phyloP scores from a whole-genome alignment of 2,797 vertebrate species.

The Eremophila alpestris region DNA sequence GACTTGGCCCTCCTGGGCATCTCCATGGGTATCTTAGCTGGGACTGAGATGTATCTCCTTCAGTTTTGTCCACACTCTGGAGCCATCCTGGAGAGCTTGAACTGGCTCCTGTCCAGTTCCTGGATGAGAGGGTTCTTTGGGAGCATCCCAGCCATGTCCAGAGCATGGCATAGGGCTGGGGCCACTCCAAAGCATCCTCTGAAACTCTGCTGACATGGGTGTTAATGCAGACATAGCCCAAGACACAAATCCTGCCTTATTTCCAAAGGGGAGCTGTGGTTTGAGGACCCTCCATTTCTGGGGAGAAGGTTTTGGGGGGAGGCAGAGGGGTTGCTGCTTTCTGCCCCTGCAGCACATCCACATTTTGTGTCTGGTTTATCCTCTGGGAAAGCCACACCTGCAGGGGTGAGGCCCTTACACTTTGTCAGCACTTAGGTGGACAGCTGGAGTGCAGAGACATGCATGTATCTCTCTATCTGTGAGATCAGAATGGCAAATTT shows the following conservation, averaged over 20 bases:
- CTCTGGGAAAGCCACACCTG: not conserved
- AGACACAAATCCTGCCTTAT: not conserved
- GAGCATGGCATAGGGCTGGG: not conserved
- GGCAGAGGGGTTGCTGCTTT: not conserved
- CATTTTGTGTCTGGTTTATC: accelerated
- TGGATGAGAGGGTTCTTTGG: not conserved
- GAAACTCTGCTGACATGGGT: not conserved
- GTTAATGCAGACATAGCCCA: not conserved
- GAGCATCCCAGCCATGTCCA: not conserved
- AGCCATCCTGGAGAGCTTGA: not conserved
- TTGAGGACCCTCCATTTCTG: not conserved
- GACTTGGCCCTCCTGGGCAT: not conserved
- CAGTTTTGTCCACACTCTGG: not conserved
- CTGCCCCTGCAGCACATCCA: not conserved
- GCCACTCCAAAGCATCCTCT: not conserved
- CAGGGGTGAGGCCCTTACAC: not conserved
- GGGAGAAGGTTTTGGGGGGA: not conserved
- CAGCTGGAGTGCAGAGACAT: not conserved
- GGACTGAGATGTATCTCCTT: not conserved
- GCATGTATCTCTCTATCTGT: not conserved
- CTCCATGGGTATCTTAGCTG: not conserved
- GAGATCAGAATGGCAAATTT: not conserved
- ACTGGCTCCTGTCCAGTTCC: not conserved
- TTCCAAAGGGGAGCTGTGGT: not conserved
- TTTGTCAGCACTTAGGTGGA: not conserved